Conservation (phyloP, 2,888 invertebrate genomes). For the Macrophya alboannulata region DNA sequence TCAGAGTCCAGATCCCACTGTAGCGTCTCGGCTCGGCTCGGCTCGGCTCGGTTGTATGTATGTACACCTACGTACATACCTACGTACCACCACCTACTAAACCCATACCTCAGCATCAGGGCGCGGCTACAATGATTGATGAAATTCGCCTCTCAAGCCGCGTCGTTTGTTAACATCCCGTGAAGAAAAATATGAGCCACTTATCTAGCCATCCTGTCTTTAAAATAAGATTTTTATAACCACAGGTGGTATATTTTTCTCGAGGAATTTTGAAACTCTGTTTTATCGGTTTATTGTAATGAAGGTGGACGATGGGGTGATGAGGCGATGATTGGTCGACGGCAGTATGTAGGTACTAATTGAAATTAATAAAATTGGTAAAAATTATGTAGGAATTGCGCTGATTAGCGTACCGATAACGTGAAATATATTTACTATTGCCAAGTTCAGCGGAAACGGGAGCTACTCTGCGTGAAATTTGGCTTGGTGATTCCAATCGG, state of each 20-base stretch:
- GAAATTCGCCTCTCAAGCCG: constrained; percentile 36
- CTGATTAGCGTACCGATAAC: constrained; percentile 42
- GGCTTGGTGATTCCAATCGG: constrained; percentile 53
- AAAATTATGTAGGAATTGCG: constrained; percentile 26
- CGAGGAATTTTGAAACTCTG: background rate
- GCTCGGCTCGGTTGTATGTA: background rate
- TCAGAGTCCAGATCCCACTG: constrained; percentile 65
- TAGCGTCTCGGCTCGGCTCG: constrained; percentile 35
- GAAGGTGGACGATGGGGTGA: background rate
- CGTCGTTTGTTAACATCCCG: constrained; percentile 43
- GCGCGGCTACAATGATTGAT: constrained; percentile 48
- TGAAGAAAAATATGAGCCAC: constrained; percentile 33
- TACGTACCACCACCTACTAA: constrained; percentile 23
- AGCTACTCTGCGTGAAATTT: constrained; percentile 50
- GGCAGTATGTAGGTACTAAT: background rate
- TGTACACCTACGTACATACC: constrained; percentile 10
- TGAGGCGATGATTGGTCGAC: background rate
- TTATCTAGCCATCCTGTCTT: constrained; percentile 9
- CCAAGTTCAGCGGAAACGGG: constrained; percentile 20
- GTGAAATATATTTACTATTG: background rate
- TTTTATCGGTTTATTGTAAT: background rate
- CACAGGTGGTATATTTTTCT: background rate
- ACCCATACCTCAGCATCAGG: constrained; percentile 2
- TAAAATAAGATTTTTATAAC: constrained; percentile 23
- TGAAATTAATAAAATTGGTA: constrained; percentile 2